Conservation (phyloP, 2,113 vertebrate species). For the Psettodes erumei region DNA sequence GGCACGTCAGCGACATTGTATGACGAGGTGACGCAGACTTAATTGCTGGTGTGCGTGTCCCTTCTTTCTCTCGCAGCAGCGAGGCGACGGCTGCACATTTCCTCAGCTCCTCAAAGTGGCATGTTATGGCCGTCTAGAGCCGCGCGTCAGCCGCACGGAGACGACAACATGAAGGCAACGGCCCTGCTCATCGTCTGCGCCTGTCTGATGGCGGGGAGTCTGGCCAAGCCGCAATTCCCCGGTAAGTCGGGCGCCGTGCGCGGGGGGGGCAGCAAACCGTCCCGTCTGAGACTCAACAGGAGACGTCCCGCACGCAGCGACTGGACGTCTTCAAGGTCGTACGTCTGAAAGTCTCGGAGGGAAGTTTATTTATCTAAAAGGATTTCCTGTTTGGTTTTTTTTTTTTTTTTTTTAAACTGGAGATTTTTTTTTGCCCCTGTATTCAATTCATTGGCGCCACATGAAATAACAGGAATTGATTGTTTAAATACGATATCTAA, state of each 20-base stretch:
- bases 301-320: neutral
- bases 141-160: slow-evolving; percentile 18
- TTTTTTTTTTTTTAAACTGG: neutral
- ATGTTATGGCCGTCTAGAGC: slow-evolving; percentile 37
- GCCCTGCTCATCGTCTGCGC: slow-evolving; percentile 63
- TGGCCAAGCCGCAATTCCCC: slow-evolving; percentile 73
- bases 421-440: neutral
- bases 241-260: no score
- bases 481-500: no score
- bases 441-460: neutral
- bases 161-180: slow-evolving; percentile 72
- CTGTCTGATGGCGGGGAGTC: slow-evolving; percentile 48
- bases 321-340: neutral
- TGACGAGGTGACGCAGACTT: slow-evolving; percentile 29
- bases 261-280: no score
- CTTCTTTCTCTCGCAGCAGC: slow-evolving; percentile 37
- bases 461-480: slow-evolving; percentile 16
- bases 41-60: slow-evolving; percentile 36
- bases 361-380: neutral
- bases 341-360: neutral
- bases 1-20: slow-evolving; percentile 9
- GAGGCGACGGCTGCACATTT: slow-evolving; percentile 17
- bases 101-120: slow-evolving; percentile 39
- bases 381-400: slow-evolving; percentile 21
- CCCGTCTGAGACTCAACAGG: neutral